Percentiles rank a stretch among this genome's conserved stretches.
Evolutionary conservation across 1,140 invertebrate genomes (phyloP).

Genomic region (Doryteuthis pealeii): DNA sequence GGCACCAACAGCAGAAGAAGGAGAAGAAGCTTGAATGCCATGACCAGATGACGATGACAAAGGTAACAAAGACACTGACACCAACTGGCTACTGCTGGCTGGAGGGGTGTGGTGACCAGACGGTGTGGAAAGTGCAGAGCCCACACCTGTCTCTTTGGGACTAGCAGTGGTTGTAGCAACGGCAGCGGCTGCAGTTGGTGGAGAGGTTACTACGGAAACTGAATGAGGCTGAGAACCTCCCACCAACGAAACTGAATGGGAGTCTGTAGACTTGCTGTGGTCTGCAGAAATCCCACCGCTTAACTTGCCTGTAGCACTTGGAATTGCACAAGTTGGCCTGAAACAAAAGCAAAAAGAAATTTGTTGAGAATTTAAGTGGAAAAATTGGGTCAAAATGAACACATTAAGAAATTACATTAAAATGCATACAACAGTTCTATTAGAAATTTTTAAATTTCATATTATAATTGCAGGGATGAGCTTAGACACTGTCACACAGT

Average conservation of each 20-base stretch:
- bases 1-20: neutral
- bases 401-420: too few species aligned
- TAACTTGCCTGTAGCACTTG: neutral
- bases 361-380: too few species aligned
- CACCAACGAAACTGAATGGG: neutral
- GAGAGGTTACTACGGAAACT: neutral
- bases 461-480: too few species aligned
- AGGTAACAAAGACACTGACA: neutral
- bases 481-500: too few species aligned
- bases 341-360: neutral
- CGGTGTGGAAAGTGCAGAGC: neutral
- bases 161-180: neutral
- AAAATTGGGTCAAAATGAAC: too few species aligned
- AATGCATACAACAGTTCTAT: too few species aligned
- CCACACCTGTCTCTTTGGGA: neutral
- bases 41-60: neutral
- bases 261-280: neutral
- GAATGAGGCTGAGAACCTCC: neutral
- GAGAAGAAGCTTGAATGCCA: neutral
- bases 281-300: neutral
- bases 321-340: neutral
- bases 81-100: neutral
- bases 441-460: too few species aligned
- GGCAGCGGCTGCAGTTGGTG: neutral
- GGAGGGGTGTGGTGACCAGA: neutral